phyloP scores from a whole-genome alignment of 2,113 vertebrate genomes.

The Gymnocephalus cernua region DNA sequence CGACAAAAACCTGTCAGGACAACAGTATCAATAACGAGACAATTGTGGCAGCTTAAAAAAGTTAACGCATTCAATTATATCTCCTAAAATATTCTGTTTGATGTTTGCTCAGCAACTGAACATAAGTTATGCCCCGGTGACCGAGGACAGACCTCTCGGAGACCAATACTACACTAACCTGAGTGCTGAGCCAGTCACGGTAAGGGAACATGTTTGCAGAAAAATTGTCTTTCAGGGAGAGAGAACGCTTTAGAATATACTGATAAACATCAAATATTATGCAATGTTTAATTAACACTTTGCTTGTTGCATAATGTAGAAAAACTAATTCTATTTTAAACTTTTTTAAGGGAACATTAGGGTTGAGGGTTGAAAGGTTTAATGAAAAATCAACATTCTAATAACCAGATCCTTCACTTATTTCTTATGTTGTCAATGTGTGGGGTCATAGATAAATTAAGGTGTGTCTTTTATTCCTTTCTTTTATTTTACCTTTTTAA shows the following conservation, averaged over 20 bases:
- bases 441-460: no score
- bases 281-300: slow-evolving; percentile 17
- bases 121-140: background rate
- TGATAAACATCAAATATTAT: background rate
- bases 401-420: no score
- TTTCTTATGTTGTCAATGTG: no score
- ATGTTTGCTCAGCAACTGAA: slow-evolving; percentile 46
- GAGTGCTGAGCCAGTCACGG: slow-evolving; percentile 79
- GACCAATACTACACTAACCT: slow-evolving; percentile 50
- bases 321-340: background rate
- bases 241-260: background rate
- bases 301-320: background rate
- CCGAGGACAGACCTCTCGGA: slow-evolving; percentile 32
- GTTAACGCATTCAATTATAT: background rate
- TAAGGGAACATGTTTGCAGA: slow-evolving; percentile 46
- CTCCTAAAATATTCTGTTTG: slow-evolving; percentile 17
- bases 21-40: background rate
- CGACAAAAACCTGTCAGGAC: background rate
- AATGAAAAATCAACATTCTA: background rate
- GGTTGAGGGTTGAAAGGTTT: background rate
- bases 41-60: background rate
- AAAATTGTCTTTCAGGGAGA: background rate
- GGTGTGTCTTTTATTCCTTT: no score
- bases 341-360: background rate
- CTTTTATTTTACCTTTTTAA: no score